Evolutionary conservation across 2,888 invertebrate genomes (phyloP), one percentile per base, ranked within the genome.

Genomic region (Caenorhabditis afra): DNA sequence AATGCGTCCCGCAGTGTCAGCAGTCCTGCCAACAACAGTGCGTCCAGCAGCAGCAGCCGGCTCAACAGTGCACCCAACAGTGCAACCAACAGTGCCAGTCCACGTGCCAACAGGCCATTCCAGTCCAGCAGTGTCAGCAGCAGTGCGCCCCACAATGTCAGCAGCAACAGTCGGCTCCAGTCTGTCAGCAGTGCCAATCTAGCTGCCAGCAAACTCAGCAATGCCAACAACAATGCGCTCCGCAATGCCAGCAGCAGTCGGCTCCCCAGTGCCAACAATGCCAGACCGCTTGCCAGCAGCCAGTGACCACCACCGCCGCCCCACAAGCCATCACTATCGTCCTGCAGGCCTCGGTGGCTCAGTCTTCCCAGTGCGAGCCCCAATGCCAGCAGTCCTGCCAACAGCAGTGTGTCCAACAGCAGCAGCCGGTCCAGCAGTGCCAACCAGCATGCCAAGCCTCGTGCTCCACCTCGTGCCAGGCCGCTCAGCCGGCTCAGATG

Each of bases 301-400:
- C 59, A 45, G 22, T 61, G 1, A 66, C 59, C 29, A 70, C 66
- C 37, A 64, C 73, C 29, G 41, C 68, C 39, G 64, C 74, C 37
- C 74, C 79, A 47, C 68, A 79, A 59, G 59, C 65, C 29, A 62
- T 81, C 55, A 62, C 80, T 37, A 71, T 82, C 53, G 50, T 79
- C 14, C 70, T 83, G 35, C 64, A 79, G 37, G 68, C 81, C 5
- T 65, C 71, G 18, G 55, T 83, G 16, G 75, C 77, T 29, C 80
- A 81, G 64, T 77, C 80, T 14, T 45, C 75, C 39, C 79, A 81
- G 50, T 84, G 84, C 47, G 52, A 64, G 37, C 80, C 78, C 39
- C 82, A 82, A 57, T 84, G 84, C 62, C 79, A 84, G 61, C 67
- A 75, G 44, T 59, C 79, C 14, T 84, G 84, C 76, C 70, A 73